These are phyloP conservation scores for Reticulitermes speratus DNA, from an alignment of 1,140 invertebrate species.

Conservation along the genomic window DNA sequence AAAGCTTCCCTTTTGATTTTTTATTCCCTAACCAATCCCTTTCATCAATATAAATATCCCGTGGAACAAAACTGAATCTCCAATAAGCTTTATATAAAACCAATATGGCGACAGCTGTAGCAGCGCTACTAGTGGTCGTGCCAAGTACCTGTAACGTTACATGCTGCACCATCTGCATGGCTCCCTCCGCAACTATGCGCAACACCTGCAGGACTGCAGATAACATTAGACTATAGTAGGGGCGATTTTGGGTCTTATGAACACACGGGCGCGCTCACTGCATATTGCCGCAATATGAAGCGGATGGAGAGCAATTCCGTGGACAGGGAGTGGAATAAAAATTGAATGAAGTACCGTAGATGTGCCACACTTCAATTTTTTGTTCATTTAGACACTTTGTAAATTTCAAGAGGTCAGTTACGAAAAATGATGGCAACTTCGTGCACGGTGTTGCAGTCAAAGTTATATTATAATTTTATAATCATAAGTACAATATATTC, in stretches of 20 bases:
- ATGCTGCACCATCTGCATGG: background rate
- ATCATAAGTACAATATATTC: too few species aligned
- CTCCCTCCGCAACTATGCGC: background rate
- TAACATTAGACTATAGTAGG: background rate
- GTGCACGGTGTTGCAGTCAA: too few species aligned
- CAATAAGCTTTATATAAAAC: background rate
- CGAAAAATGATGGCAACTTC: too few species aligned
- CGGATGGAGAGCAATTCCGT: background rate
- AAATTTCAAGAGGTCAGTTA: too few species aligned
- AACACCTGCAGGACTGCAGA: constrained; percentile 7
- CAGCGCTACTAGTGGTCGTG: background rate
- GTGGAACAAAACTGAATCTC: constrained; percentile 5
- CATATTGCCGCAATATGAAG: background rate
- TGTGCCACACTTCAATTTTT: background rate
- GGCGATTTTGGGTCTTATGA: background rate
- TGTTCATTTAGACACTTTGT: too few species aligned
- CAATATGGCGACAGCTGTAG: constrained; percentile 13
- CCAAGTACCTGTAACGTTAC: constrained; percentile 14
- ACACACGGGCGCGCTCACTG: background rate
- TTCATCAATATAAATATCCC: background rate
- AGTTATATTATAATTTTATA: too few species aligned
- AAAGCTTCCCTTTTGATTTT: background rate
- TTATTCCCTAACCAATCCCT: background rate
- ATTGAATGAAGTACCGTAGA: background rate
- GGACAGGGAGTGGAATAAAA: constrained; percentile 8